phyloP scores from a whole-genome alignment of 2,888 invertebrate genomes.

The Oscheius onirici region DNA sequence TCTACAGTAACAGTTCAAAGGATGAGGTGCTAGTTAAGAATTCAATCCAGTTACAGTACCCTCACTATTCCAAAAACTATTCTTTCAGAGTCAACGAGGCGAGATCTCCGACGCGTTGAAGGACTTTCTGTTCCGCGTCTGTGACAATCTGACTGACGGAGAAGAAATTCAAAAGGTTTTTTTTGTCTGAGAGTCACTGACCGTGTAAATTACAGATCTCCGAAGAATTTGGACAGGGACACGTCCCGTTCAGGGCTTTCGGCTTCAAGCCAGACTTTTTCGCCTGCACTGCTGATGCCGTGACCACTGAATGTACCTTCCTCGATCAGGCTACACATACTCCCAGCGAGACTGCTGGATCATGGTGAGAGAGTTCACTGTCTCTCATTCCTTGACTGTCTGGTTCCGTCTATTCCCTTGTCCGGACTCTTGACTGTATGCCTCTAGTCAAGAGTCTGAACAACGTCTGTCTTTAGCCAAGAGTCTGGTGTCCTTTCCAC shows the following conservation, averaged over 20 bases:
- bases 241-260: slow-evolving; percentile 53
- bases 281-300: slow-evolving; percentile 63
- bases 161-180: slow-evolving; percentile 43
- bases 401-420: too few species aligned
- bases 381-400: too few species aligned
- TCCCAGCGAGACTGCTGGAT: slow-evolving; percentile 60
- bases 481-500: too few species aligned
- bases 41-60: too few species aligned
- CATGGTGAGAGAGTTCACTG: slow-evolving; percentile 48
- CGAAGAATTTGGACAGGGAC: slow-evolving; percentile 58
- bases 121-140: slow-evolving; percentile 53
- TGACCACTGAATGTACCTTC: slow-evolving; percentile 66
- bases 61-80: neutral
- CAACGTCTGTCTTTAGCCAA: too few species aligned
- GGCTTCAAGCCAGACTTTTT: slow-evolving; percentile 67
- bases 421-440: too few species aligned
- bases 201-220: slow-evolving; percentile 30
- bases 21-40: too few species aligned
- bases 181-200: neutral
- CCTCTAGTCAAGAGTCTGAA: too few species aligned
- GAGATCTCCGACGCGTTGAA: slow-evolving; percentile 55
- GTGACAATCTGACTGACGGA: slow-evolving; percentile 53
- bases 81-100: slow-evolving; percentile 48
- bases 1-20: too few species aligned
- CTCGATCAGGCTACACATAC: slow-evolving; percentile 63